Evolutionary conservation across 2,888 invertebrate species (phyloP).

Genomic region (Aspidiotus destructor): DNA sequence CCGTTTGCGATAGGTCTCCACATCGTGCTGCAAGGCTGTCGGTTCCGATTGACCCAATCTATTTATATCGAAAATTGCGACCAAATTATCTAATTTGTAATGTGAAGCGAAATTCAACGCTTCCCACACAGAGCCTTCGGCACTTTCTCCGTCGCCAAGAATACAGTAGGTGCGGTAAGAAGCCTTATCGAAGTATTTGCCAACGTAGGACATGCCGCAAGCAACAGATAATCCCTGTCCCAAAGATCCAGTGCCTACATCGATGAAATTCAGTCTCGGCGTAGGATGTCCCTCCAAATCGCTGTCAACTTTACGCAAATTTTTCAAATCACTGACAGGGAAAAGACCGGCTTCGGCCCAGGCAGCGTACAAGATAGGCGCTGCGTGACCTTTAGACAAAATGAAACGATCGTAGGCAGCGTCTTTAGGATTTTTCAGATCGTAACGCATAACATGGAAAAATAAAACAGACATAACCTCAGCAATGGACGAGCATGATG

Average conservation of each 20-base stretch:
- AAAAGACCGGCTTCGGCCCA: conserved; percentile 97
- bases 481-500: conserved; percentile 96
- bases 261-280: conserved; percentile 90
- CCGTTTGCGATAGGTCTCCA: conserved; percentile 62
- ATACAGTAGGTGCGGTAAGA: conserved; percentile 89
- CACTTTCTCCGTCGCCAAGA: conserved; percentile 96
- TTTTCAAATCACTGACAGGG: conserved; percentile 68
- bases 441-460: conserved; percentile 95
- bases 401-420: conserved; percentile 89
- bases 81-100: conserved; percentile 92
- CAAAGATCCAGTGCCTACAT: conserved; percentile 96
- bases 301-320: conserved; percentile 83
- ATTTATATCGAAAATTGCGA: conserved; percentile 94
- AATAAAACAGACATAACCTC: conserved; percentile 97
- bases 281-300: conserved; percentile 99
- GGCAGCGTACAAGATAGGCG: conserved; percentile 95
- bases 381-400: conserved; percentile 97
- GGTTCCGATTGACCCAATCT: conserved; percentile 94
- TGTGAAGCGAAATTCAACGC: conserved; percentile 88
- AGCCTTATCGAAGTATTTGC: conserved; percentile 75
- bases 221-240: conserved; percentile 95
- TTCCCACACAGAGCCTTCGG: conserved; percentile 98
- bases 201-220: conserved; percentile 97
- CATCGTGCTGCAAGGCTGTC: conserved; percentile 82
- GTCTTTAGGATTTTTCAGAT: conserved; percentile 73